Conservation (phyloP, 1,140 invertebrate genomes). For the Musca domestica region DNA sequence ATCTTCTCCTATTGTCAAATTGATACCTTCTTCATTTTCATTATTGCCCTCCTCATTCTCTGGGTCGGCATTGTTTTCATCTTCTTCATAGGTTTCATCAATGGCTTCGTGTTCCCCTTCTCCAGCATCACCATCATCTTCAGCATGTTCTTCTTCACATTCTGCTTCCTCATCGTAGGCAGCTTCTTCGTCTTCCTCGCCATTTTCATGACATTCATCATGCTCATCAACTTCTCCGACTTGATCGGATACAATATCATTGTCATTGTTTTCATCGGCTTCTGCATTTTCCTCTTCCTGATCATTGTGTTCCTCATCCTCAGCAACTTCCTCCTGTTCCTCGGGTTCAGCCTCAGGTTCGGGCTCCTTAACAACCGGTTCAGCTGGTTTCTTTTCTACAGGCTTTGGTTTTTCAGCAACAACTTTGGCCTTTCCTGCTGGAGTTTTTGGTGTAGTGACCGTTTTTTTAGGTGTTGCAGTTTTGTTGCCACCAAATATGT, state of each 20-base stretch:
- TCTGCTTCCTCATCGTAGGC: slow-evolving; percentile 30
- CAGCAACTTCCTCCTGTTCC: slow-evolving; percentile 21
- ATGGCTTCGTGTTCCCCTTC: slow-evolving; percentile 28
- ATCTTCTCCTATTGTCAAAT: slow-evolving; percentile 77
- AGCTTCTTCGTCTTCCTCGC: slow-evolving; percentile 29
- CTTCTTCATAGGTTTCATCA: slow-evolving; percentile 29
- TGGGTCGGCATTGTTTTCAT: slow-evolving; percentile 38
- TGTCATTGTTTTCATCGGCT: slow-evolving; percentile 52
- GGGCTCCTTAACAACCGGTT: slow-evolving; percentile 60
- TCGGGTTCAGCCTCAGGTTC: not conserved
- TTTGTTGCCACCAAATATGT: slow-evolving; percentile 2
- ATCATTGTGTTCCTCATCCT: slow-evolving; percentile 44
- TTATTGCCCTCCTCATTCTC: slow-evolving; percentile 42
- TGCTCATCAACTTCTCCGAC: slow-evolving; percentile 53
- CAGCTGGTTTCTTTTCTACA: slow-evolving; percentile 65
- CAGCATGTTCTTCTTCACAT: slow-evolving; percentile 10
- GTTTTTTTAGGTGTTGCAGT: slow-evolving; percentile 1
- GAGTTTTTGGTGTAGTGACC: slow-evolving; percentile 70
- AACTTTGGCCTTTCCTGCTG: slow-evolving; percentile 36
- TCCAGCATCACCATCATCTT: not conserved
- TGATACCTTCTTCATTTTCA: slow-evolving; percentile 76
- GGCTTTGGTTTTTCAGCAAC: slow-evolving; percentile 62
- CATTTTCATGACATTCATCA: slow-evolving; percentile 35
- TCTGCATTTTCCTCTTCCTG: slow-evolving; percentile 37
- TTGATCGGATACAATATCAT: slow-evolving; percentile 54